Conservation (phyloP, 2,113 vertebrate species). For the Atherinomorus stipes region DNA sequence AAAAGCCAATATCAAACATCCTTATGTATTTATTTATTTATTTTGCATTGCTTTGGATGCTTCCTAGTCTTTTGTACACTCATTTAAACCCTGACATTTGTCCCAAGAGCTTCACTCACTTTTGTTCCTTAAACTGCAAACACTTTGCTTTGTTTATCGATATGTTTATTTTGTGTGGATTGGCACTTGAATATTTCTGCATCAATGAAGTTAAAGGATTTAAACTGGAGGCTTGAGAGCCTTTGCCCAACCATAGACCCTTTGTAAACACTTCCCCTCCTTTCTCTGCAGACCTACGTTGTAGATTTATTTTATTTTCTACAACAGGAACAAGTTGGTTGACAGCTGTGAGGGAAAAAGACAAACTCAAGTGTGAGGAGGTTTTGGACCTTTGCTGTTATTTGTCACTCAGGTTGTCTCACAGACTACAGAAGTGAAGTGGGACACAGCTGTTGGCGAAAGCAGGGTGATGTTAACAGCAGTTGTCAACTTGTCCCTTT, state of each 20-base stretch:
- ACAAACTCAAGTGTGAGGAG: conserved; percentile 45
- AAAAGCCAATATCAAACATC: too few relatives aligned
- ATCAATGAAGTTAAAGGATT: background rate
- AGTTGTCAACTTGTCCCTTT: conserved; percentile 55
- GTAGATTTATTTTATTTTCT: conserved; percentile 21
- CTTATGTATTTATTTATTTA: too few relatives aligned
- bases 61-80: too few relatives aligned
- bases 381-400: conserved; percentile 55
- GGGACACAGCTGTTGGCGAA: conserved; percentile 61
- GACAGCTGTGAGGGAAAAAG: conserved; percentile 20
- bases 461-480: conserved; percentile 65
- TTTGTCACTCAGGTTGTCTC: conserved; percentile 62
- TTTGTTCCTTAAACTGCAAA: too few relatives aligned
- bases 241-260: conserved; percentile 18
- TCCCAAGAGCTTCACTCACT: too few relatives aligned
- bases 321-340: background rate
- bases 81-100: too few relatives aligned
- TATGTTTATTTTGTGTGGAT: too few relatives aligned
- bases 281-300: conserved; percentile 3
- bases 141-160: too few relatives aligned
- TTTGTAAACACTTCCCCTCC: conserved; percentile 12
- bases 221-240: background rate
- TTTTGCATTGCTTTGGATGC: too few relatives aligned
- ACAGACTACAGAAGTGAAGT: conserved; percentile 54
- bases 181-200: background rate